Conservation (phyloP, 2,888 invertebrate species). For the Tupiocoris notatus region DNA sequence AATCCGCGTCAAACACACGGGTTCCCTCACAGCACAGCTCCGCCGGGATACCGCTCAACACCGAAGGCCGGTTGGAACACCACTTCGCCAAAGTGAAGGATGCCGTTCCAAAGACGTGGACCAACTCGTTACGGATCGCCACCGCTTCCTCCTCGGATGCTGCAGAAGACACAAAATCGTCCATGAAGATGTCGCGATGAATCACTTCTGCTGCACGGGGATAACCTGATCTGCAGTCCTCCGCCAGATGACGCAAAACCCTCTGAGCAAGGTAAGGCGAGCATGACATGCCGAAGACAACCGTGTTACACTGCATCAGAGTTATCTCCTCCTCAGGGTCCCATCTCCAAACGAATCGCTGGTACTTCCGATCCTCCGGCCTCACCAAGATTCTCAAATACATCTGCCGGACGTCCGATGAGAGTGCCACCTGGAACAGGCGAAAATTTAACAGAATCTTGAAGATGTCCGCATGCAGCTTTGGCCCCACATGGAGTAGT, state of each 20-base stretch:
- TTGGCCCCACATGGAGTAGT: too few species aligned
- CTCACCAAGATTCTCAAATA: background rate
- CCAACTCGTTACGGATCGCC: conserved; percentile 7
- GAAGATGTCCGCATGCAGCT: too few species aligned
- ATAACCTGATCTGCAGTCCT: background rate
- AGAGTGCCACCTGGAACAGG: background rate
- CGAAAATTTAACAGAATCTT: conserved; percentile 6
- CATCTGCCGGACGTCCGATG: too few species aligned
- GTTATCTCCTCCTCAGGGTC: background rate
- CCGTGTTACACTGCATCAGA: background rate
- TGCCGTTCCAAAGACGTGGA: conserved; percentile 11
- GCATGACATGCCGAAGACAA: conserved; percentile 10
- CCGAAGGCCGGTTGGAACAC: background rate
- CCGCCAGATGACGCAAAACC: background rate
- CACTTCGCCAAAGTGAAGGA: conserved; percentile 36
- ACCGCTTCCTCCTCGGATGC: conserved; percentile 6
- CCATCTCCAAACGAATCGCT: background rate
- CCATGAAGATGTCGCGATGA: conserved; percentile 7
- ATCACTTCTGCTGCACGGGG: background rate
- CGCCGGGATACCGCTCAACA: background rate
- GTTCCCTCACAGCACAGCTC: background rate
- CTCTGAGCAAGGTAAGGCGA: too few species aligned
- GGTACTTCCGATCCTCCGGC: background rate
- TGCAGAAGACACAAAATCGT: conserved; percentile 29
- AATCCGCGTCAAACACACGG: background rate